These are phyloP conservation scores for Drosophila barbarae DNA, from an alignment of 2,888 invertebrate genomes.

Conservation along the genomic window DNA sequence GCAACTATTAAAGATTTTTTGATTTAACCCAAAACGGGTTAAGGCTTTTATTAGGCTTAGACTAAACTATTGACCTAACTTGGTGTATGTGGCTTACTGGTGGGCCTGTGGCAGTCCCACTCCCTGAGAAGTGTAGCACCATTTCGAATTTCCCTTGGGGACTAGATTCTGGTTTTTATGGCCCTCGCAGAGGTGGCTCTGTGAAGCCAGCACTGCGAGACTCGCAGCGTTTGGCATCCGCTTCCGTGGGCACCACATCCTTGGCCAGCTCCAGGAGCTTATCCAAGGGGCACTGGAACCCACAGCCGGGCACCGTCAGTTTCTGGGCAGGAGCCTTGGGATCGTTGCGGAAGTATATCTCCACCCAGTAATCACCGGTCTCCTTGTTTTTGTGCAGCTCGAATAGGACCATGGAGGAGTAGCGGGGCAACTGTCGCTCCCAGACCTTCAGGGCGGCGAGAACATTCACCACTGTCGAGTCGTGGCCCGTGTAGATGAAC, in stretches of 20 bases:
- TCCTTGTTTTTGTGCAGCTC: conserved; percentile 82
- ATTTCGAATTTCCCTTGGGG: conserved; percentile 2
- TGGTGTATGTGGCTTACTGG: conserved; percentile 6
- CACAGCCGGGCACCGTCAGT: conserved; percentile 84
- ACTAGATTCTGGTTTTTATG: conserved; percentile 53
- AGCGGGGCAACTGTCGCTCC: conserved; percentile 84
- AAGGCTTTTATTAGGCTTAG: conserved; percentile 19
- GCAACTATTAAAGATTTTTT: background rate
- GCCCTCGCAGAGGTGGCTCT: conserved; percentile 81
- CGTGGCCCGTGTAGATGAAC: conserved; percentile 86
- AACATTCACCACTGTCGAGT: conserved; percentile 85
- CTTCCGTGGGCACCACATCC: conserved; percentile 81
- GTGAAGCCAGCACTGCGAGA: conserved; percentile 81
- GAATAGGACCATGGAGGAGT: conserved; percentile 83
- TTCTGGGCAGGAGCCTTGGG: conserved; percentile 81
- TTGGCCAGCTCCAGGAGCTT: conserved; percentile 81
- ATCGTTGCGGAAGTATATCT: conserved; percentile 81
- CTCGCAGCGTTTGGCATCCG: conserved; percentile 81
- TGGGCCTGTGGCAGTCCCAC: conserved; percentile 16
- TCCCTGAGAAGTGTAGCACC: conserved; percentile 44
- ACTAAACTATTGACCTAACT: conserved; percentile 15
- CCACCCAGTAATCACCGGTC: conserved; percentile 80
- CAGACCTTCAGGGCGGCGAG: conserved; percentile 84
- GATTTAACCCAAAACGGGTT: background rate
- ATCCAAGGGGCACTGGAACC: conserved; percentile 82